Conservation (phyloP, 1,140 invertebrate genomes). For the Magallana angulata region DNA sequence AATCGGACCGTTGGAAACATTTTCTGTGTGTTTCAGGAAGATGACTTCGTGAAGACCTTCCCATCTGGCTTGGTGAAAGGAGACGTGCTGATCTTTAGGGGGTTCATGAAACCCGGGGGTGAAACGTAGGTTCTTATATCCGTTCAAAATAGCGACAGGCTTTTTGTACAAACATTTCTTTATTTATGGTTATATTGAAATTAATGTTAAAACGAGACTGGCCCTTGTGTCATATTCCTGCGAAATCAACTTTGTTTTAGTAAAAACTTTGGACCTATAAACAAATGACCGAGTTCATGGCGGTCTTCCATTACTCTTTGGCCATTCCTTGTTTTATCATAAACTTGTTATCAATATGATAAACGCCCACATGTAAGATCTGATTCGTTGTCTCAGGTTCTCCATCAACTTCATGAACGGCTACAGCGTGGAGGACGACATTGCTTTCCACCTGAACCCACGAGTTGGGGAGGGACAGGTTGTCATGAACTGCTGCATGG, state of each 20-base stretch:
- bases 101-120: conserved; percentile 67
- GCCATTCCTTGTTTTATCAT: too few relatives aligned
- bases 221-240: too few relatives aligned
- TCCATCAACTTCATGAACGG: conserved; percentile 69
- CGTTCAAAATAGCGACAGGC: neutral
- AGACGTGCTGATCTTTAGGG: conserved; percentile 66
- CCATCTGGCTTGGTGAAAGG: conserved; percentile 68
- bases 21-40: conserved; percentile 55
- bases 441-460: conserved; percentile 89
- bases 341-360: too few relatives aligned
- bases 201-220: too few relatives aligned
- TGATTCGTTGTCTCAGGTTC: conserved; percentile 55
- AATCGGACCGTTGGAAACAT: neutral
- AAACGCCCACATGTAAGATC: too few relatives aligned
- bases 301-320: too few relatives aligned
- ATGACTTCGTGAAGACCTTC: conserved; percentile 67
- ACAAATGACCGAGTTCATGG: too few relatives aligned
- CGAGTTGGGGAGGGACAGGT: conserved; percentile 79
- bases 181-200: too few relatives aligned
- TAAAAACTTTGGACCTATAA: too few relatives aligned
- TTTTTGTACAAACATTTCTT: too few relatives aligned
- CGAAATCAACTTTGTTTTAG: too few relatives aligned
- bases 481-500: conserved; percentile 86
- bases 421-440: conserved; percentile 80
- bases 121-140: conserved; percentile 58